phyloP scores from a whole-genome alignment of 2,113 vertebrate genomes.

The Callipepla squamata region DNA sequence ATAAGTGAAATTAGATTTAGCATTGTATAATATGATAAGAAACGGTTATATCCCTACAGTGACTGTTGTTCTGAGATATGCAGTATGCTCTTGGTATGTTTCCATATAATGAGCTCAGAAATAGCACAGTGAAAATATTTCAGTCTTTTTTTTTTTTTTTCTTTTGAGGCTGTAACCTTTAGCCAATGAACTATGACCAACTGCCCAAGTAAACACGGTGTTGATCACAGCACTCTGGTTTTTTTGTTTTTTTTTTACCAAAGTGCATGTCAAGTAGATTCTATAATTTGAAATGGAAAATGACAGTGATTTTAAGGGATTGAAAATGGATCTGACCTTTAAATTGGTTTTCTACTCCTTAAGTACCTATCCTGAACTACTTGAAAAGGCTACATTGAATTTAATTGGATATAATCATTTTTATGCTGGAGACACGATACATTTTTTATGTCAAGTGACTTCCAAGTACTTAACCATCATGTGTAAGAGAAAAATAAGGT shows the following conservation, averaged over 20 bases:
- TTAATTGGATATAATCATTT: neutral
- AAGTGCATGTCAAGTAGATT: neutral
- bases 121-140: neutral
- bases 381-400: neutral
- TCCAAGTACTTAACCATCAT: neutral
- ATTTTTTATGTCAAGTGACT: neutral
- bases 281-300: neutral
- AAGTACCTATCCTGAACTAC: neutral
- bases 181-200: too few species aligned
- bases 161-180: neutral
- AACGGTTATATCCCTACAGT: neutral
- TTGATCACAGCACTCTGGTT: too few species aligned
- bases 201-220: too few species aligned
- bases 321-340: neutral
- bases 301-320: neutral
- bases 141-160: neutral
- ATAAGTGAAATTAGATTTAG: neutral
- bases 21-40: neutral
- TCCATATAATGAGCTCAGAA: neutral
- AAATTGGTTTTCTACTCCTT: neutral
- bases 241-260: too few species aligned
- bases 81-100: neutral
- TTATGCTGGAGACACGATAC: neutral
- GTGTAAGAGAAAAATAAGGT: neutral
- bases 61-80: neutral